phyloP scores from a whole-genome alignment of 2,888 invertebrate genomes.

The Ommatoiulus sabulosus region DNA sequence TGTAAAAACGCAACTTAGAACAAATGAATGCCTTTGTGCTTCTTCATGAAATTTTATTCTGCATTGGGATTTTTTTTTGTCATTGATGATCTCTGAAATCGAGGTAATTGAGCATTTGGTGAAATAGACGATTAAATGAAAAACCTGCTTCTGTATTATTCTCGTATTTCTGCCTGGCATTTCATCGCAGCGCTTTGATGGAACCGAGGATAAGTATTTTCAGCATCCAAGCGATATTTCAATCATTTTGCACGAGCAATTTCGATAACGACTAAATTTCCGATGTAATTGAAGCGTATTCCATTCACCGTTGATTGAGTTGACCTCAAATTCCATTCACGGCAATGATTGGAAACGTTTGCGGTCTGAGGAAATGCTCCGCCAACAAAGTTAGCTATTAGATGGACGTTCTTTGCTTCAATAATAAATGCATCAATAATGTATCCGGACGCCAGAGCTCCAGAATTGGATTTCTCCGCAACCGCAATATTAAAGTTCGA shows the following conservation, averaged over 20 bases:
- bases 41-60: too few species aligned
- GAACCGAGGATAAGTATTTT: neutral
- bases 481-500: neutral
- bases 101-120: neutral
- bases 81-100: neutral
- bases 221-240: neutral
- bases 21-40: too few species aligned
- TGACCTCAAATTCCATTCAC: conserved; percentile 6
- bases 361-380: neutral
- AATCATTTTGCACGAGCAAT: neutral
- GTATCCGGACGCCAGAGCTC: neutral
- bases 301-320: conserved; percentile 8
- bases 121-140: neutral
- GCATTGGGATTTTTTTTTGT: neutral
- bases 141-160: neutral
- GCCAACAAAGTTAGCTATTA: conserved; percentile 30
- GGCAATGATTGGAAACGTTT: conserved; percentile 18
- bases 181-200: neutral
- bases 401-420: neutral
- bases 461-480: neutral
- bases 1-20: too few species aligned
- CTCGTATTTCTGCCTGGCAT: neutral
- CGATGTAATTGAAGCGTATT: neutral
- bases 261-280: conserved; percentile 21
- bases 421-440: conserved; percentile 24